Conservation (phyloP, 2,888 invertebrate species). For the Ceraclea dissimilis region DNA sequence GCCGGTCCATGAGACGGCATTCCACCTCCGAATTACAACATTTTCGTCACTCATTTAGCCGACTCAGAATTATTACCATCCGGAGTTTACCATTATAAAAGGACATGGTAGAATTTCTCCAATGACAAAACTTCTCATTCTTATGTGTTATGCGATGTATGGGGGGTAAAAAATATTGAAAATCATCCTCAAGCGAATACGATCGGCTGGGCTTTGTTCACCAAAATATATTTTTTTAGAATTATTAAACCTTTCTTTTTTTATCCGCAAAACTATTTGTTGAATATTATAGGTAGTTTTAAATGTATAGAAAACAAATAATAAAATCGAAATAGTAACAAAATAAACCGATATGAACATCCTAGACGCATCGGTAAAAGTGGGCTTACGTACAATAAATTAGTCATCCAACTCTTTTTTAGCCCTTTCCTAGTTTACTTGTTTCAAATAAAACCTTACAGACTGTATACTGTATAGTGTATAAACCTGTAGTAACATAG, state of each 20-base stretch:
- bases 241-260: constrained; percentile 18
- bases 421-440: too few species aligned
- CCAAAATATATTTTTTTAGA: constrained; percentile 15
- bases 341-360: too few species aligned
- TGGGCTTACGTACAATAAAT: too few species aligned
- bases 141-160: constrained; percentile 33
- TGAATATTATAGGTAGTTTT: too few species aligned
- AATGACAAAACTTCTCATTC: constrained; percentile 49
- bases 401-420: too few species aligned
- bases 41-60: constrained; percentile 24
- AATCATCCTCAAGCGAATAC: background rate
- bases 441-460: too few species aligned
- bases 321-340: too few species aligned
- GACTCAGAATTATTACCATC: constrained; percentile 19
- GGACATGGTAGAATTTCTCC: constrained; percentile 44
- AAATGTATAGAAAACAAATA: too few species aligned
- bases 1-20: constrained; percentile 13
- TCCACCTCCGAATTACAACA: constrained; percentile 23
- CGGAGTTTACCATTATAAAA: constrained; percentile 35
- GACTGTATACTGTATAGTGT: too few species aligned
- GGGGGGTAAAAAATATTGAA: constrained; percentile 46
- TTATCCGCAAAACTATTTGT: too few species aligned
- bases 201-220: constrained; percentile 4
- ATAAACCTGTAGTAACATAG: too few species aligned
- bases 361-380: too few species aligned